phyloP scores from a whole-genome alignment of 2,797 vertebrate genomes.

The Anomalospiza imberbis region DNA sequence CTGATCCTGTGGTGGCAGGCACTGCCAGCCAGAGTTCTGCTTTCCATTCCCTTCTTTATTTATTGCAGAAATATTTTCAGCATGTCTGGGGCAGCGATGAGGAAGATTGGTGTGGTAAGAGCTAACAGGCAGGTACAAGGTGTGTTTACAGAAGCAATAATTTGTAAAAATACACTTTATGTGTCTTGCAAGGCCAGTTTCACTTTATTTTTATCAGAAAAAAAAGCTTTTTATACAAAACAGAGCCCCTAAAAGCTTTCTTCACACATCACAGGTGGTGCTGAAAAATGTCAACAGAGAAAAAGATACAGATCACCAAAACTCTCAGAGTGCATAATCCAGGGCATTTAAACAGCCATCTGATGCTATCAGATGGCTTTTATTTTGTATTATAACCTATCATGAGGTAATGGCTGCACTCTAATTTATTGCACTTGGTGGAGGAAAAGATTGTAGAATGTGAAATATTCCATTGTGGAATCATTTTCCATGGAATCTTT shows the following conservation, averaged over 20 bases:
- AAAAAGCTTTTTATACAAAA: neutral
- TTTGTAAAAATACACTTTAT: neutral
- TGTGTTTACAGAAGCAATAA: neutral
- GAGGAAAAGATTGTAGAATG: neutral
- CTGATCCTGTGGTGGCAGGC: neutral
- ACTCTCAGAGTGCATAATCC: neutral
- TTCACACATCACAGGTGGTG: neutral
- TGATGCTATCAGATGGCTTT: neutral
- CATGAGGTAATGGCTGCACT: neutral
- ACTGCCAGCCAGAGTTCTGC: neutral
- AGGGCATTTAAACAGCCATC: neutral
- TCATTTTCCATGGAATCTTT: neutral
- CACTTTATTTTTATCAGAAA: neutral
- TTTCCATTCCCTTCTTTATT: neutral
- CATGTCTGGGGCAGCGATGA: fast-evolving
- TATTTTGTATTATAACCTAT: neutral
- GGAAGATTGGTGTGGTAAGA: neutral
- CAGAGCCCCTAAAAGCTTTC: neutral
- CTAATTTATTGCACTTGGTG: neutral
- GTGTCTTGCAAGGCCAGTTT: neutral
- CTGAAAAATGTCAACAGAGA: neutral
- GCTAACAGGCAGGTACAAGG: neutral
- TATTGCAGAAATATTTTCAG: neutral
- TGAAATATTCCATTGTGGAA: neutral
- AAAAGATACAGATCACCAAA: neutral